phyloP scores from a whole-genome alignment of 2,797 vertebrate genomes.

The Liparis tanakae region DNA sequence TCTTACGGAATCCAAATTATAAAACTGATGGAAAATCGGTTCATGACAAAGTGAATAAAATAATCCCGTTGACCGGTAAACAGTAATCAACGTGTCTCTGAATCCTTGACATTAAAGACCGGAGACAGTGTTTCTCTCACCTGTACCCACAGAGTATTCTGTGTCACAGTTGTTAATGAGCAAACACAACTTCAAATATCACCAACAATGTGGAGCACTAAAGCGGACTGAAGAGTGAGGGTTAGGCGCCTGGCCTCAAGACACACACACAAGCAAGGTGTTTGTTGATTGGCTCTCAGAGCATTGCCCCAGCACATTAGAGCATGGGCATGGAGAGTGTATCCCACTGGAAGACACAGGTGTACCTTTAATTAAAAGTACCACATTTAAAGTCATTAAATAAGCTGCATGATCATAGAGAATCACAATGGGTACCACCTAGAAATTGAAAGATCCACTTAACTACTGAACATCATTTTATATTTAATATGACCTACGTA shows the following conservation, averaged over 20 bases:
- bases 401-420: constrained; percentile 37
- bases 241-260: neutral
- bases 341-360: constrained; percentile 64
- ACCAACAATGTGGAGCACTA: constrained; percentile 19
- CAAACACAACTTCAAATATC: constrained; percentile 29
- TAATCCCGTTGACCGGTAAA: constrained; percentile 40
- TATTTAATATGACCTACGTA: neutral
- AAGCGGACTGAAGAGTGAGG: constrained; percentile 18
- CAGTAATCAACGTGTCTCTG: constrained; percentile 36
- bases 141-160: constrained; percentile 42
- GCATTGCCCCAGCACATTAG: constrained; percentile 56
- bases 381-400: constrained; percentile 66
- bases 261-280: constrained; percentile 42
- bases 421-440: neutral
- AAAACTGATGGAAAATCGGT: constrained; percentile 21
- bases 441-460: neutral
- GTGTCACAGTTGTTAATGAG: constrained; percentile 45
- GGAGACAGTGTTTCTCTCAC: constrained; percentile 47
- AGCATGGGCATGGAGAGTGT: constrained; percentile 49
- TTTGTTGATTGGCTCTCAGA: constrained; percentile 53
- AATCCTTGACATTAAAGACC: constrained; percentile 55
- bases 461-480: neutral
- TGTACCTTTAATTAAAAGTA: constrained; percentile 73
- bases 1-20: neutral
- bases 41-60: constrained; percentile 38